Conservation (phyloP, 1,140 invertebrate species). For the Rhizoglyphus robini region DNA sequence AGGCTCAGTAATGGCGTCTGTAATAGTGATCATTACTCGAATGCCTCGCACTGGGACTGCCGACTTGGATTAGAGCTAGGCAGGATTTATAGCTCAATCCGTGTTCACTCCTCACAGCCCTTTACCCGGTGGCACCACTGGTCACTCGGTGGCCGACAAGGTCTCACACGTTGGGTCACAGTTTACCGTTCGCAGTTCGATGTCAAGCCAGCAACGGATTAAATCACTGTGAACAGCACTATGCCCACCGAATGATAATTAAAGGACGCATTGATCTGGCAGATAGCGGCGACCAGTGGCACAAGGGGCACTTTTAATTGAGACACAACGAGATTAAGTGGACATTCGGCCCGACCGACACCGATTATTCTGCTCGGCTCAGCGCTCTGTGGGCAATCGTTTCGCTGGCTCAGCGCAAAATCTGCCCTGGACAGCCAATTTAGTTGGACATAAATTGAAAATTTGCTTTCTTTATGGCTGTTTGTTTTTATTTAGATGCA, state of each 20-base stretch:
- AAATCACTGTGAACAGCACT: background rate
- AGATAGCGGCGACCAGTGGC: background rate
- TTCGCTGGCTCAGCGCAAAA: background rate
- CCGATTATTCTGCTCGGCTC: background rate
- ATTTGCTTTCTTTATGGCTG: background rate
- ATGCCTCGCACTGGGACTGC: too few species aligned
- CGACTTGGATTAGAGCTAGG: too few species aligned
- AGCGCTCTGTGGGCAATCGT: background rate
- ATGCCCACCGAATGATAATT: background rate
- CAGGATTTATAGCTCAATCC: too few species aligned
- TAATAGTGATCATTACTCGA: too few species aligned
- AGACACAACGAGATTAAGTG: slow-evolving; percentile 5
- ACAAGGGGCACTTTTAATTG: slow-evolving; percentile 5
- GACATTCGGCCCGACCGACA: background rate
- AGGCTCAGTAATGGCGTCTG: too few species aligned
- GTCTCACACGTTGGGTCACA: too few species aligned
- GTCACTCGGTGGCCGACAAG: too few species aligned
- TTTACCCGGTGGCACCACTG: too few species aligned
- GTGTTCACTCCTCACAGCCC: too few species aligned
- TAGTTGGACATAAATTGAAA: slow-evolving; percentile 6
- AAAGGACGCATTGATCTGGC: background rate
- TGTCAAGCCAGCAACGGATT: background rate
- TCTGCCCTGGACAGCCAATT: background rate
- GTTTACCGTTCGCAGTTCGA: too few species aligned
- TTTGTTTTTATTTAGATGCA: slow-evolving; percentile 1